Base-by-base conservation (phyloP, 2,797 vertebrate species). In the Hoplostethus atlanticus region DNA sequence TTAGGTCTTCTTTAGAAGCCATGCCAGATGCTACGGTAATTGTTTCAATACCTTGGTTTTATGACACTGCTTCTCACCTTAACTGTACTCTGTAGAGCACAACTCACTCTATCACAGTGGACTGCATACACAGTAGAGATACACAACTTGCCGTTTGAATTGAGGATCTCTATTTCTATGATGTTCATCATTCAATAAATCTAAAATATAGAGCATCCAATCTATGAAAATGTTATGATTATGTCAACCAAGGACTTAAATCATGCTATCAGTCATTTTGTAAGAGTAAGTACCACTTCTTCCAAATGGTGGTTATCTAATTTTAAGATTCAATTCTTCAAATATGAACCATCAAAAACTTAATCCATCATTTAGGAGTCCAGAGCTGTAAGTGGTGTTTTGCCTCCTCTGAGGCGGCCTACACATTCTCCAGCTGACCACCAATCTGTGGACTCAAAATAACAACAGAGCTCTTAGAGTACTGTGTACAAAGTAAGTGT, bases 341-440 rank as follows among this genome's bases (percentile, higher is more conserved):
- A 71, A 59, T 63, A 16, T 13, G 15, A 42, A 64, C 40, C 30
- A 68, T 77, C 64, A 12, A 68, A 72, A 82, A 74, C 36, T 3
- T 3, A 3, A 57, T 40, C 42, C 54, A n/a, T 76, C 69, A 74
- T 69, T 31, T 61, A 74, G 63, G 55, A 46, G 15, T 30, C 47
- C 66, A 38, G 64, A 79, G 76, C 68, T 71, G 61, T 65, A 77
- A 78, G 59, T 59, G 38, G 56, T 78, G 76, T 86, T 81, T 77
- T 66, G 47, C 76, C 76, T 86, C 77, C 53, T 67, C 55, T 61
- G 57, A 80, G 77, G 76, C 63, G 68, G 70, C 76, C 73, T 76
- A 86, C 76, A 82, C 71, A 86, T 83, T 84, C 78, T 78, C 81
- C 75, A 81, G 65, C 73, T 64, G 67, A 83, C 77, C 40, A 70